These are phyloP conservation scores for Meliscaeva auricollis DNA, from an alignment of 2,888 invertebrate genomes.

Conservation along the genomic window DNA sequence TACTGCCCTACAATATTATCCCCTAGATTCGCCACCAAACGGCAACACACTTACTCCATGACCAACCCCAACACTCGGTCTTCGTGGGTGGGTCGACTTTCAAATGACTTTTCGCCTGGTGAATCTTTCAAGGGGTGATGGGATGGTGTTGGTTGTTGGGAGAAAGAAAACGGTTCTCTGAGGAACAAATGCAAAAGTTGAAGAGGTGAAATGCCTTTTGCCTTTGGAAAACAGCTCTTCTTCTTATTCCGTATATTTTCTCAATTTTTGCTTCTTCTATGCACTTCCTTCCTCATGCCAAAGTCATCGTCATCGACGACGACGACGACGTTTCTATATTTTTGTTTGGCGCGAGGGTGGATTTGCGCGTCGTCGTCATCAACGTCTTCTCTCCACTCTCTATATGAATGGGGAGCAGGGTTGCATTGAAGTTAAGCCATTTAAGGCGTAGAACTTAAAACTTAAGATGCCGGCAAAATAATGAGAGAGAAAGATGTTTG, in stretches of 20 bases:
- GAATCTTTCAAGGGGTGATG: background rate
- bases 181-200: slow-evolving; percentile 59
- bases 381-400: slow-evolving; percentile 18
- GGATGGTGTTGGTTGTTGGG: background rate
- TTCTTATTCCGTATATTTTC: slow-evolving; percentile 15
- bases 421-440: slow-evolving; percentile 11
- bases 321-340: slow-evolving; percentile 41
- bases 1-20: slow-evolving; percentile 34
- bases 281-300: slow-evolving; percentile 33
- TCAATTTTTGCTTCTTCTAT: slow-evolving; percentile 25
- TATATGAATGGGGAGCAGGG: slow-evolving; percentile 2
- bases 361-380: slow-evolving; percentile 71
- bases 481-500: background rate
- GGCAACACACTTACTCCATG: slow-evolving; percentile 35
- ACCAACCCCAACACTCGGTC: slow-evolving; percentile 67
- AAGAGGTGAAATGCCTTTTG: slow-evolving; percentile 74
- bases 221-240: slow-evolving; percentile 60
- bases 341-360: slow-evolving; percentile 69
- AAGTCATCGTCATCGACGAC: slow-evolving; percentile 23
- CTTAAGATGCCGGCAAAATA: background rate
- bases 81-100: slow-evolving; percentile 69
- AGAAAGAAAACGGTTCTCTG: background rate
- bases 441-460: slow-evolving; percentile 23
- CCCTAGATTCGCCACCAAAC: slow-evolving; percentile 19
- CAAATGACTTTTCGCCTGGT: slow-evolving; percentile 71